These are phyloP conservation scores for Rhopalosiphum padi DNA, from an alignment of 1,140 invertebrate genomes.

Conservation along the genomic window DNA sequence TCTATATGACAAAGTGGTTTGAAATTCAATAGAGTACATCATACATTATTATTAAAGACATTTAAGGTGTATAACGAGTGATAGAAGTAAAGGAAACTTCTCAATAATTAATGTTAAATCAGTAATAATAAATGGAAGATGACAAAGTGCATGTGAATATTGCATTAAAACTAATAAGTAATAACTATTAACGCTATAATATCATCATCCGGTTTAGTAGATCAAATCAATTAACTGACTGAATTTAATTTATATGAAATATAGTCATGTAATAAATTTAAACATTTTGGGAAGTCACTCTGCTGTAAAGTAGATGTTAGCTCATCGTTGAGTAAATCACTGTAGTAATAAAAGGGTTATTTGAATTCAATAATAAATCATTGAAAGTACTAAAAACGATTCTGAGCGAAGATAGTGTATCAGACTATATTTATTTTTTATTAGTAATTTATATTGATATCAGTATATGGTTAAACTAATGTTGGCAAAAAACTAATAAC, in stretches of 20 bases:
- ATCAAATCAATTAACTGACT: not conserved
- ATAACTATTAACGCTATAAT: constrained; percentile 10
- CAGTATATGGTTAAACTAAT: too few species aligned
- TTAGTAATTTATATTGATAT: too few species aligned
- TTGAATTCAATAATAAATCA: not conserved
- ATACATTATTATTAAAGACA: constrained; percentile 20
- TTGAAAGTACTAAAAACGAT: not conserved
- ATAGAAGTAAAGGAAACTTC: not conserved
- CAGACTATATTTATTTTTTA: too few species aligned
- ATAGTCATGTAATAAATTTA: not conserved
- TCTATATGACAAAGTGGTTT: not conserved
- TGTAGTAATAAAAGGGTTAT: not conserved
- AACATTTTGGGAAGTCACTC: not conserved
- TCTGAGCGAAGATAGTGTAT: too few species aligned
- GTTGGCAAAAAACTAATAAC: too few species aligned
- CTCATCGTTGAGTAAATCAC: not conserved
- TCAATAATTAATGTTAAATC: constrained; percentile 8
- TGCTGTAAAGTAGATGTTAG: not conserved
- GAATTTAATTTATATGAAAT: not conserved
- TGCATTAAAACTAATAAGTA: constrained; percentile 13
- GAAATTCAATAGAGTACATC: not conserved
- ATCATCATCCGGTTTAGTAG: not conserved
- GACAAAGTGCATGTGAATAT: constrained; percentile 25
- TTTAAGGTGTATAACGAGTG: constrained; percentile 14
- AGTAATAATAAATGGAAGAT: constrained; percentile 22